Evolutionary conservation across 2,113 vertebrate species (phyloP), one percentile per base, ranked within the genome.

Genomic region (Condylura cristata): DNA sequence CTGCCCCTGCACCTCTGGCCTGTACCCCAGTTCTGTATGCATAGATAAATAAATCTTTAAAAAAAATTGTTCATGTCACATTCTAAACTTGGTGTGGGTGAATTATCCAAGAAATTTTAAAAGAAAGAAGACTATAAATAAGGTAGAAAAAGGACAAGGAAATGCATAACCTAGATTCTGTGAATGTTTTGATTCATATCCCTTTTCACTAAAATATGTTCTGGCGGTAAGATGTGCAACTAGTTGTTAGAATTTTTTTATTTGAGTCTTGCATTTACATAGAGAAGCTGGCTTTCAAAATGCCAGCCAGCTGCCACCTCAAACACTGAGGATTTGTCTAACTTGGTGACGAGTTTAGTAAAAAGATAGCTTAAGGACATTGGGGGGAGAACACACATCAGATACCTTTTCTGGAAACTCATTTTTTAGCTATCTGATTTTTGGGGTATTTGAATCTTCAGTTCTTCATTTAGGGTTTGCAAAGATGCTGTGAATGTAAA

Each of bases 171-270:
- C 63, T 90, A 72, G 96, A 93, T 97, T 97, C 96, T 79, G 39
- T 93, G 92, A 96, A 34, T 97, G 97, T 94, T 91, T 32, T 90
- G 91, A 96, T 96, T 98, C 80, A 92, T 96, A 97, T 96, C 58
- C 65, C 90, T 98, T 97, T 97, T 97, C 93, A 92, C 92, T 80
- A 72, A 93, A 98, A 89, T 97, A 97, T 8, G 61, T 96, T 97
- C 85, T 97, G 97, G 92, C 92, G 86, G 90, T 74, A 93, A 97
- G 96, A 92, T 97, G 92, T 91, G 51, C 97, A 97, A 93, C 96
- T 94, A 28, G 63, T 96, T 93, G 97, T 96, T 97, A 91, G 80
- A 91, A 28, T 46, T 44, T 91, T 95, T 89, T 91, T 94, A 51
- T 60, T 46, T 87, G 70, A 97, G 88, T 53, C 2, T 72, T 94